Base-by-base conservation (phyloP, 2,113 vertebrate species). In the Sigmodon hispidus region DNA sequence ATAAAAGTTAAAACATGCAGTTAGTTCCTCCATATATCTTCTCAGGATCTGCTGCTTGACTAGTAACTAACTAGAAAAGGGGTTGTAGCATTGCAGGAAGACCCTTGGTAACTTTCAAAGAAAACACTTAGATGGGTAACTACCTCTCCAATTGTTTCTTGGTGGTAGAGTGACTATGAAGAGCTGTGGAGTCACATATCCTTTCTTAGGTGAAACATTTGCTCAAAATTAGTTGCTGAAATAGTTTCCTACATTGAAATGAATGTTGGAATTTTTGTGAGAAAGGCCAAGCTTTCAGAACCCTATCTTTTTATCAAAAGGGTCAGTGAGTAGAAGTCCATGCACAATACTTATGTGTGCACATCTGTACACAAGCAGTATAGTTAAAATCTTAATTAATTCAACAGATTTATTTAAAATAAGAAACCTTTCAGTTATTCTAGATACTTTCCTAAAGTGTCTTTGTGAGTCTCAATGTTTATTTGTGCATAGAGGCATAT, bases 161-260 rank as follows among this genome's bases (percentile, higher is more conserved):
- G 43, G 57, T 65, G 52, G 4, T 61, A 15, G 13, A 9, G 50
- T 84, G 79, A 72, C 17, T 93, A 1, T 59, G 84, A 95, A 77
- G 34, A 89, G 43, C 8, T 15, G 55, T 61, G 81, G n/a, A 50
- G 67, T 77, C 81, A 15, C 10, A 69, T 24, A n/a, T 69, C 22
- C 94, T 95, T 91, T 61, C 34, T 91, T 93, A 40, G 9, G 19
- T 57, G 19, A 95, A 96, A 73, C 5, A 72, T 77, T 63, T 75
- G 5, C 89, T 89, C 36, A 48, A 76, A 61, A 93, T 79, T 87
- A 91, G 83, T 92, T 95, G 76, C 34, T 45, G 3, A 11, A 84
- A 88, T 88, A 17, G 34, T 63, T 94, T 87, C 79, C 70, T 85
- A n/a, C 45, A 16, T 52, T 13, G 7, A 83, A 81, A 84, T 84